Evolutionary conservation across 2,888 invertebrate genomes (phyloP).

Genomic region (Cephalotes varians): DNA sequence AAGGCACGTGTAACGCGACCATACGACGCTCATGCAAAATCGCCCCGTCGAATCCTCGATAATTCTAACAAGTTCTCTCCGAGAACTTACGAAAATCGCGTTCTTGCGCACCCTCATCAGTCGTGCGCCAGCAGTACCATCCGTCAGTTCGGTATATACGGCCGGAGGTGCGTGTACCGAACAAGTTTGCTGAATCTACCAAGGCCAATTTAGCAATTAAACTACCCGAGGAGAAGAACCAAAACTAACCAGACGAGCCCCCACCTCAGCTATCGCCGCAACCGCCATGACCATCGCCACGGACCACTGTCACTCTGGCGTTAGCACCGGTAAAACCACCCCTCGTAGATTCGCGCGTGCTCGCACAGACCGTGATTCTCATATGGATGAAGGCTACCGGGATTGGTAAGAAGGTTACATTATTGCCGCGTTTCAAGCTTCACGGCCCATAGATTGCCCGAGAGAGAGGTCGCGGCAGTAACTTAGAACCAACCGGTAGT

Average conservation of each 20-base stretch:
- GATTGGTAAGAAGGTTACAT: conserved; percentile 83
- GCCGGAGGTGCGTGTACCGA: conserved; percentile 38
- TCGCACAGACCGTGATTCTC: conserved; percentile 66
- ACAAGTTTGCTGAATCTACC: conserved; percentile 65
- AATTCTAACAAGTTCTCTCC: conserved; percentile 20
- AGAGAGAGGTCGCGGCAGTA: conserved; percentile 79
- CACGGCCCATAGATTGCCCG: conserved; percentile 81
- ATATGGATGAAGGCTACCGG: conserved; percentile 57
- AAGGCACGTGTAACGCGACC: neutral
- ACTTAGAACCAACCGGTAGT: conserved; percentile 77
- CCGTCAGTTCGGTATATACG: conserved; percentile 39
- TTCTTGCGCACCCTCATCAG: conserved; percentile 34
- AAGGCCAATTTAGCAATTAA: conserved; percentile 82
- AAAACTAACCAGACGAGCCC: conserved; percentile 77
- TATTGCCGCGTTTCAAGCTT: conserved; percentile 81
- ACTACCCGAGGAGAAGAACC: conserved; percentile 81
- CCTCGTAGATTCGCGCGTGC: conserved; percentile 71
- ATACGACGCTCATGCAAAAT: neutral
- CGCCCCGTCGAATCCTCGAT: conserved; percentile 2
- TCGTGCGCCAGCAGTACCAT: conserved; percentile 45
- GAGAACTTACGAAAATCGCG: conserved; percentile 30
- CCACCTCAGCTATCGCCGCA: conserved; percentile 53
- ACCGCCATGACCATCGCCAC: conserved; percentile 57
- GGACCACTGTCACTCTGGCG: conserved; percentile 52
- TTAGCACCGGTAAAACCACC: conserved; percentile 60